These are phyloP conservation scores for Pomatostomus ruficeps DNA, from an alignment of 2,113 vertebrate genomes.

Conservation along the genomic window DNA sequence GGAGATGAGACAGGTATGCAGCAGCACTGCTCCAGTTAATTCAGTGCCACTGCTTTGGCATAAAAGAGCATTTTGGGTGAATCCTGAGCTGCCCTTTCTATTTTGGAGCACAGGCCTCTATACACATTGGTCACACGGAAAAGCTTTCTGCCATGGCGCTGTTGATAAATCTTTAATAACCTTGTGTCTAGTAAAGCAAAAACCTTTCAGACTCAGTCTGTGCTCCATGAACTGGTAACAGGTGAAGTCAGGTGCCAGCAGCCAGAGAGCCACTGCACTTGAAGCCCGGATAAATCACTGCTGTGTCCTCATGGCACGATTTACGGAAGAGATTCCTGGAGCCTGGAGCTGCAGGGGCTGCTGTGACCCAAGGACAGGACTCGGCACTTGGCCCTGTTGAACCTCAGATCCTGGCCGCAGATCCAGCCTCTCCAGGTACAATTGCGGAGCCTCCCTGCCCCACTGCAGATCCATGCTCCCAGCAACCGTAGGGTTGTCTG, in stretches of 20 bases:
- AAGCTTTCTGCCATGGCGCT: neutral
- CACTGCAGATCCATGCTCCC: neutral
- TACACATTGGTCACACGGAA: neutral
- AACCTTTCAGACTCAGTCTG: neutral
- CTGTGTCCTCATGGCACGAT: accelerated
- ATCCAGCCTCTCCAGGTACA: neutral
- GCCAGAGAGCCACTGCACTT: accelerated
- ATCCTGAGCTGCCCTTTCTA: neutral
- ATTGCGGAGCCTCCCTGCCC: neutral
- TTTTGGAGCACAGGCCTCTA: neutral
- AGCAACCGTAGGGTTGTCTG: neutral
- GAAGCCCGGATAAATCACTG: neutral
- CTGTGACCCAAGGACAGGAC: neutral
- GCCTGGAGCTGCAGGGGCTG: neutral
- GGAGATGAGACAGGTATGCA: accelerated
- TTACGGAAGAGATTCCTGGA: too few relatives aligned
- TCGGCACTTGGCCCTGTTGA: neutral
- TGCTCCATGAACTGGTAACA: neutral
- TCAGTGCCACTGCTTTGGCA: neutral
- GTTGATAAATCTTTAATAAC: slow-evolving; percentile 3
- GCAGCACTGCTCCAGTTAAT: neutral
- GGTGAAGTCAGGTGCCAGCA: neutral
- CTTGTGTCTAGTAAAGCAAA: neutral
- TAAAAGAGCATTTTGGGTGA: neutral
- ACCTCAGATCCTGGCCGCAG: neutral